Base-by-base conservation (phyloP, 2,888 invertebrate species). In the Arenicola marina region DNA sequence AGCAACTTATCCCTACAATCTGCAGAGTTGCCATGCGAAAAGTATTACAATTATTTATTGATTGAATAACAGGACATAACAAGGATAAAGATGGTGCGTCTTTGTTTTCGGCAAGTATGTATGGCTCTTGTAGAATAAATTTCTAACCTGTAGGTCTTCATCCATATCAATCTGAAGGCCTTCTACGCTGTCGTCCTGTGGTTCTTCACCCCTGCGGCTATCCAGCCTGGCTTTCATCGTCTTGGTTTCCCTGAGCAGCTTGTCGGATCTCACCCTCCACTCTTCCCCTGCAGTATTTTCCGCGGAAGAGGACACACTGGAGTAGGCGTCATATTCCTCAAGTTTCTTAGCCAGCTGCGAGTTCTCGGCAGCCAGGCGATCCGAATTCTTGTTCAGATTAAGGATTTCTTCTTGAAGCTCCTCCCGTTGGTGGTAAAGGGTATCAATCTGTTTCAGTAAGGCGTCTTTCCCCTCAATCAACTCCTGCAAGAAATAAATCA, bases 391-490 rank as follows among this genome's bases (percentile, higher is more conserved):
- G 24, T 21, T 33, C 21, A 62, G 51, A n/a, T 57, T 32, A 24
- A 28, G 21, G 51, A 62, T 38, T 29, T 61, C 57, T 33, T 64
- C 61, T 53, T 64, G 61, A 4, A 64, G 51, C 11, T 44, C 56
- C 34, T 61, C 60, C 48, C 69, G 69, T 43, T 72, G 72, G 18
- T 56, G 54, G 46, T 62, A 69, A 61, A 53, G 70, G 4, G 61
- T 63, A 45, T 75, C 72, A 4, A 78, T 67, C 58, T 78, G 73
- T 31, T 73, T 63, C 46, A 77, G 62, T 24, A 78, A 68, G 26
- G 66, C 73, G 69, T 77, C 78, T 55, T 76, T 64, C 1, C 74
- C 75, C 56, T 75, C 75, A 31, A 72, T 73, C 46, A 79, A 68
- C 51, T 76, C 76, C 80, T 80, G 73, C n/a, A 32, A 73, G 33